Conservation (phyloP, 2,888 invertebrate genomes). For the Amphiduros pacificus region DNA sequence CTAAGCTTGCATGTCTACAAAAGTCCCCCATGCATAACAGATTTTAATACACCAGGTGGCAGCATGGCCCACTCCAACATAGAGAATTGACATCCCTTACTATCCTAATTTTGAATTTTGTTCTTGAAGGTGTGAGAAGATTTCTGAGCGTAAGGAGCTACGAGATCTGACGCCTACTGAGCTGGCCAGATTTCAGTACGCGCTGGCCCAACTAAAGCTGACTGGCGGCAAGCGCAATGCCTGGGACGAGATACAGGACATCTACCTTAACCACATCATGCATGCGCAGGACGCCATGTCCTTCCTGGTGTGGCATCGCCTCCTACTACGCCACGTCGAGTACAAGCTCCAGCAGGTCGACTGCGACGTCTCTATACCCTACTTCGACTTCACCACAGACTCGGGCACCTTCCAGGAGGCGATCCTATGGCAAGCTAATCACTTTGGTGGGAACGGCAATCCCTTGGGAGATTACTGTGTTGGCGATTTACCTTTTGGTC, state of each 20-base stretch:
- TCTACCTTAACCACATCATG: constrained; percentile 45
- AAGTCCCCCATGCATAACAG: no score
- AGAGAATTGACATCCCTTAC: background rate
- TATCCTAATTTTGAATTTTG: background rate
- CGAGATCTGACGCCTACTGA: constrained; percentile 48
- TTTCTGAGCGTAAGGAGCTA: constrained; percentile 45
- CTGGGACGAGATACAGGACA: constrained; percentile 47
- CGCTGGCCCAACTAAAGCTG: constrained; percentile 43
- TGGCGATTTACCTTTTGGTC: constrained; percentile 47
- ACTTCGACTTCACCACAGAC: constrained; percentile 57
- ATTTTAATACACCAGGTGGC: background rate
- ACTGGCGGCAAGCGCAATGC: constrained; percentile 38
- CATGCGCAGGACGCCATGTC: constrained; percentile 44
- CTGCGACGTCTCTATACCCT: constrained; percentile 53
- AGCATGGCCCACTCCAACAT: background rate
- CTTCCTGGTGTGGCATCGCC: constrained; percentile 55
- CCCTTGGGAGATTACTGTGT: constrained; percentile 41
- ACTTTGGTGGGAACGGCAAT: constrained; percentile 53
- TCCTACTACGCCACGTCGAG: constrained; percentile 48
- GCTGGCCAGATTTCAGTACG: constrained; percentile 43
- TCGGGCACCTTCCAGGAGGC: constrained; percentile 45
- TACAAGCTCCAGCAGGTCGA: constrained; percentile 43
- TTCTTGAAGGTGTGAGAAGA: constrained; percentile 31
- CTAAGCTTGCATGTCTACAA: no score
- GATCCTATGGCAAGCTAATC: constrained; percentile 49